These are phyloP conservation scores for Erpetoichthys calabaricus DNA, from an alignment of 2,797 vertebrate species.

Conservation along the genomic window DNA sequence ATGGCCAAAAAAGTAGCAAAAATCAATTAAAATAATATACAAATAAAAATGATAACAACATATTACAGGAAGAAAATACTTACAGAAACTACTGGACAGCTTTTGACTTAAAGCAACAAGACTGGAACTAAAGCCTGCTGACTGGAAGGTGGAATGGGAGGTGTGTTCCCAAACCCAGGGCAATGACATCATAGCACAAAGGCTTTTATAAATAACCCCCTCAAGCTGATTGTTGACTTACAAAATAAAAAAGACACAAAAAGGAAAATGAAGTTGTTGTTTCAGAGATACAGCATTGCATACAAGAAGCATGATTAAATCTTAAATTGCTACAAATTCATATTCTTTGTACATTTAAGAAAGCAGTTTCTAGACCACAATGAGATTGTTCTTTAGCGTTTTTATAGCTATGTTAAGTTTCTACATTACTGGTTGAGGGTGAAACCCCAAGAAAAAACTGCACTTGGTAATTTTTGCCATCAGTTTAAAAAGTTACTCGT, in stretches of 20 bases:
- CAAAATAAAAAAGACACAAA: slow-evolving; percentile 4
- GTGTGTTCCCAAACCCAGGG: slow-evolving; percentile 73
- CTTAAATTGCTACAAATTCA: no score
- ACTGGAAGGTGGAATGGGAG: slow-evolving; percentile 45
- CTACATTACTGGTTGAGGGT: no score
- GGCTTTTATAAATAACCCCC: slow-evolving; percentile 44
- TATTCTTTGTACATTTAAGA: no score
- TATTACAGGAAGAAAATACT: slow-evolving; percentile 30
- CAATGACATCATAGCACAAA: slow-evolving; percentile 73
- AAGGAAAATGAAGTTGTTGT: background rate
- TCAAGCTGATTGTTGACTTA: slow-evolving; percentile 51
- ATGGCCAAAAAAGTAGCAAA: no score
- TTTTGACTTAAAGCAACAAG: slow-evolving; percentile 54
- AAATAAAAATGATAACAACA: background rate
- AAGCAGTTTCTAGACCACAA: no score
- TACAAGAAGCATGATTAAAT: no score
- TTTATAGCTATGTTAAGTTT: no score
- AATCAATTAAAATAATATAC: background rate
- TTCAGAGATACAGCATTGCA: no score
- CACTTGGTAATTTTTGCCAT: no score
- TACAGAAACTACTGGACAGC: slow-evolving; percentile 59
- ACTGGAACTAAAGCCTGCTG: slow-evolving; percentile 47
- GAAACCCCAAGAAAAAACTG: no score
- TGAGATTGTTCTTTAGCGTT: no score
- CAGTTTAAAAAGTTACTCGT: no score